A percentile compares a stretch with the other conserved stretches of the same genome.
Evolutionary conservation across 2,797 vertebrate species (phyloP).

Genomic region (Cyclopterus lumpus): DNA sequence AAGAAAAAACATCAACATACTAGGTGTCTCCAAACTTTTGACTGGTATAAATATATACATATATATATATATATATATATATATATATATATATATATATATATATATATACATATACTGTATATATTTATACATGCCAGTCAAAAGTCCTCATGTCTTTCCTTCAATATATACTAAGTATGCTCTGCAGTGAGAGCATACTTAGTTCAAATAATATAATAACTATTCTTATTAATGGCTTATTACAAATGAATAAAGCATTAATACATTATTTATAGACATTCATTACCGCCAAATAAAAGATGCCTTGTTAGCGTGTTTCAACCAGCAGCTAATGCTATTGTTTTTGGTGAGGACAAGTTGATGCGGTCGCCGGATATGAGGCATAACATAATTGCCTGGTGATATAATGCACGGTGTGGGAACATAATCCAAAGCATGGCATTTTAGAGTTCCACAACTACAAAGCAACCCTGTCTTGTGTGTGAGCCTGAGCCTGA

Average conservation of each 20-base stretch:
- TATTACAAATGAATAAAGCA: not conserved
- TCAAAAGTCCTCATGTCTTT: no score
- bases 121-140: no score
- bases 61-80: not conserved
- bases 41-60: not conserved
- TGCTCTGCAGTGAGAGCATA: not conserved
- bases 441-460: conserved; percentile 29
- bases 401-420: conserved; percentile 13
- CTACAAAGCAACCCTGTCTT: conserved; percentile 22
- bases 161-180: no score
- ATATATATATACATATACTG: not conserved
- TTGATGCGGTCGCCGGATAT: conserved; percentile 16
- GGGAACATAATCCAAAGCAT: conserved; percentile 27
- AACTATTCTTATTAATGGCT: not conserved
- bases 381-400: not conserved
- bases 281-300: not conserved
- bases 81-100: not conserved
- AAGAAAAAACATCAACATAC: no score
- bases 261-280: not conserved
- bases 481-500: conserved; percentile 38
- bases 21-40: no score
- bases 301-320: not conserved
- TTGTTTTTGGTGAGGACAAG: conserved; percentile 1
- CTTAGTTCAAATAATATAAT: not conserved
- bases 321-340: not conserved